phyloP scores from a whole-genome alignment of 2,797 vertebrate species.

The Trematomus bernacchii region DNA sequence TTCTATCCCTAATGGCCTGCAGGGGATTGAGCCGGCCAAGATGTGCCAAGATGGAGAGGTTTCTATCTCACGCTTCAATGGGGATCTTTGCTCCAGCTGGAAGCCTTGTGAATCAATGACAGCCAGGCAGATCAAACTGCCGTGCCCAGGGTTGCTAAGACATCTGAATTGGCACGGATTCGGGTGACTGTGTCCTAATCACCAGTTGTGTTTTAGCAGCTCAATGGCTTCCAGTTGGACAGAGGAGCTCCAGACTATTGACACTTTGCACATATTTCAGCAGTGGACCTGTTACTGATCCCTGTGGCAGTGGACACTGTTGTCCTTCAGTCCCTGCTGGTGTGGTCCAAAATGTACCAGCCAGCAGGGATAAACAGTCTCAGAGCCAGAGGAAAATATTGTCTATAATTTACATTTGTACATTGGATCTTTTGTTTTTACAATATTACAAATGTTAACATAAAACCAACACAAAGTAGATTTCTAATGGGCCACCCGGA shows the following conservation, averaged over 20 bases:
- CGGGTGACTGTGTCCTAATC: constrained; percentile 82
- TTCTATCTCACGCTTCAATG: constrained; percentile 83
- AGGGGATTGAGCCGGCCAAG: constrained; percentile 84
- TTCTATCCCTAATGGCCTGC: constrained; percentile 86
- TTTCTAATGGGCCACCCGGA: neutral
- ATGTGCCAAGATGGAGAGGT: constrained; percentile 84
- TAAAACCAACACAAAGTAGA: constrained; percentile 13
- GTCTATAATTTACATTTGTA: constrained; percentile 11
- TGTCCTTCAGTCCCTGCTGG: constrained; percentile 74
- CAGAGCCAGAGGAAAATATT: constrained; percentile 45
- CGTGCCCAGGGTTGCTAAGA: constrained; percentile 81
- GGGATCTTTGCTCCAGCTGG: constrained; percentile 86
- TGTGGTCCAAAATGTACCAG: constrained; percentile 61
- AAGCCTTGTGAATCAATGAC: constrained; percentile 84
- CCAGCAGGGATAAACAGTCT: constrained; percentile 66
- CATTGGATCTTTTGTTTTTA: constrained; percentile 13
- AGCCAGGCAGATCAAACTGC: constrained; percentile 82
- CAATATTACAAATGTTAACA: neutral
- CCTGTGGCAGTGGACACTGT: constrained; percentile 73
- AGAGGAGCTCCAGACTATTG: constrained; percentile 80
- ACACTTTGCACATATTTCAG: constrained; percentile 82
- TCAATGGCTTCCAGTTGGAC: constrained; percentile 86
- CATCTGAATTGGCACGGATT: constrained; percentile 85
- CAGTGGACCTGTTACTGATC: constrained; percentile 78
- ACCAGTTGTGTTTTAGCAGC: constrained; percentile 82